phyloP scores from a whole-genome alignment of 1,140 invertebrate species.

The Uloborus diversus region DNA sequence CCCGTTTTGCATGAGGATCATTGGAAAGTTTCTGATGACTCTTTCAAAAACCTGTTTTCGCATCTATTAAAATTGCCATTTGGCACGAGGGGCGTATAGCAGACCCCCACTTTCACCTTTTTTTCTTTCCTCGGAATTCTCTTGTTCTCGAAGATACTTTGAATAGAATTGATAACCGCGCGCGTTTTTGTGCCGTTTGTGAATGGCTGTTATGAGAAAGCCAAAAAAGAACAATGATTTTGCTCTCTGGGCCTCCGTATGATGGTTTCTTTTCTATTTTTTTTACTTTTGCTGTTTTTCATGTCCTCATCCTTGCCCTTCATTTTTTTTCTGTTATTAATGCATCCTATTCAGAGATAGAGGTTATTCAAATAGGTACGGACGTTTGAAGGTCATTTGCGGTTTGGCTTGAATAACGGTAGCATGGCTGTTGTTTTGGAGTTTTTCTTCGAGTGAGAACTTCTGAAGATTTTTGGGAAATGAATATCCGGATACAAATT shows the following conservation, averaged over 20 bases:
- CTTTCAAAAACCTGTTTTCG: constrained; percentile 29
- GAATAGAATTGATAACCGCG: too few relatives aligned
- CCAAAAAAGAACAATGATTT: neutral
- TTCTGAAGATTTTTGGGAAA: too few relatives aligned
- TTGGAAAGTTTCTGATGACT: constrained; percentile 26
- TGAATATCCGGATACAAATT: too few relatives aligned
- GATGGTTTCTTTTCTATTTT: neutral
- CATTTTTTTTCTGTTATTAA: too few relatives aligned
- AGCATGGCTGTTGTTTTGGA: too few relatives aligned
- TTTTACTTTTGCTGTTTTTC: constrained; percentile 15
- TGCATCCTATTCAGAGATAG: too few relatives aligned
- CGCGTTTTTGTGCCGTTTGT: too few relatives aligned
- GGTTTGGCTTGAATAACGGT: too few relatives aligned
- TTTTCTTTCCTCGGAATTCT: neutral
- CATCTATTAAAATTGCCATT: constrained; percentile 40
- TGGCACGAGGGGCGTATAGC: neutral
- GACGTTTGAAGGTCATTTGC: too few relatives aligned
- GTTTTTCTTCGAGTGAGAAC: too few relatives aligned
- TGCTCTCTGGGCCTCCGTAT: neutral
- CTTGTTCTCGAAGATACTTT: neutral
- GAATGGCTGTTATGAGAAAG: neutral
- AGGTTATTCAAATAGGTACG: too few relatives aligned
- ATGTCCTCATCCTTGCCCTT: neutral
- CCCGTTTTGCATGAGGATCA: constrained; percentile 51
- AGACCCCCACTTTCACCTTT: neutral